These are phyloP conservation scores for Anagrus nilaparvatae DNA, from an alignment of 1,140 invertebrate genomes.

Conservation along the genomic window DNA sequence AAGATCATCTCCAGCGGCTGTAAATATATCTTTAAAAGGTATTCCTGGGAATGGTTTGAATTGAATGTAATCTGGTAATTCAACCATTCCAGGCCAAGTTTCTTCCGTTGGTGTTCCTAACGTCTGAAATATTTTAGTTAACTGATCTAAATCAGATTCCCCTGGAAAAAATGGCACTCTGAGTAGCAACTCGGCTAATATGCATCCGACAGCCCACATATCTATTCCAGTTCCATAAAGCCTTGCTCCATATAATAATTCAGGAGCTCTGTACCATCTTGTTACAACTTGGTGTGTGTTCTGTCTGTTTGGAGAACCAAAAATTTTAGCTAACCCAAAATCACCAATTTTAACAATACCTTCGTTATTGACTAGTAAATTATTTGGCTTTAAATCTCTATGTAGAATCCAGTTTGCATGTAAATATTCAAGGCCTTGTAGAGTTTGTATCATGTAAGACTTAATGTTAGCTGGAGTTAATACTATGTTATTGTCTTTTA, in stretches of 20 bases:
- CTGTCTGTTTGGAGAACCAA: slow-evolving; percentile 89
- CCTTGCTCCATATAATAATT: slow-evolving; percentile 89
- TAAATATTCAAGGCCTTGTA: slow-evolving; percentile 91
- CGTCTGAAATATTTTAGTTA: slow-evolving; percentile 86
- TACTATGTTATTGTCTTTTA: slow-evolving; percentile 79
- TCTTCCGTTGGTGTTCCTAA: slow-evolving; percentile 86
- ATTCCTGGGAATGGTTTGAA: slow-evolving; percentile 81
- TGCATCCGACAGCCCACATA: slow-evolving; percentile 98
- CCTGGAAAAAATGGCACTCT: slow-evolving; percentile 90
- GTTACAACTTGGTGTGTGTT: slow-evolving; percentile 99
- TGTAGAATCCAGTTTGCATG: slow-evolving; percentile 97
- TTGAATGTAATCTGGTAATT: slow-evolving; percentile 83
- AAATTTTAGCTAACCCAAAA: slow-evolving; percentile 97
- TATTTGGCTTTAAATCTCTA: slow-evolving; percentile 98
- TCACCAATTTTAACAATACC: slow-evolving; percentile 95
- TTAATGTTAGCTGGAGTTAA: slow-evolving; percentile 91
- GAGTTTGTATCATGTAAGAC: slow-evolving; percentile 89
- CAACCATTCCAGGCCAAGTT: slow-evolving; percentile 81
- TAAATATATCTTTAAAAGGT: slow-evolving; percentile 86
- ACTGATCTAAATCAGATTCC: slow-evolving; percentile 92
- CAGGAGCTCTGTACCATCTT: slow-evolving; percentile 86
- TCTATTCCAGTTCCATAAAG: slow-evolving; percentile 95
- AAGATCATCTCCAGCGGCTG: slow-evolving; percentile 89
- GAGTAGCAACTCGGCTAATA: slow-evolving; percentile 88
- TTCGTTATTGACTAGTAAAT: slow-evolving; percentile 85